phyloP scores from a whole-genome alignment of 2,113 vertebrate species.

The Saguinus imperator region DNA sequence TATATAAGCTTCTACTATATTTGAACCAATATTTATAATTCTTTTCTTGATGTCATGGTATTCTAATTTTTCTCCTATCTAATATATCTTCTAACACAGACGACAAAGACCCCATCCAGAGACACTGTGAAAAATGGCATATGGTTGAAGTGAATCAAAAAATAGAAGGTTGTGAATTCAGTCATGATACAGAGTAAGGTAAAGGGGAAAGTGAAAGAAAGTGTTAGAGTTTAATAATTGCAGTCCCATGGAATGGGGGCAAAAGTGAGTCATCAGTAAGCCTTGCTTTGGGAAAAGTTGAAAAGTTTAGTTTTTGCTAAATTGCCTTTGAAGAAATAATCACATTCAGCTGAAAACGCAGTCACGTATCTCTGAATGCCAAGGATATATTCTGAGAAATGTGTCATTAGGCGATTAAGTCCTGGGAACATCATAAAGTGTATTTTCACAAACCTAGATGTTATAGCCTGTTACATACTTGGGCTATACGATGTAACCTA shows the following conservation, averaged over 20 bases:
- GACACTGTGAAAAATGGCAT: not conserved
- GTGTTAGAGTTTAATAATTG: not conserved
- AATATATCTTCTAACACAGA: not conserved
- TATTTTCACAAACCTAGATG: not conserved
- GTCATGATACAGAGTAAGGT: not conserved
- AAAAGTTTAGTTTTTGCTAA: not conserved
- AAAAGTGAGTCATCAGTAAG: not conserved
- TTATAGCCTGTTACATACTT: not conserved
- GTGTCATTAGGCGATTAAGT: not conserved
- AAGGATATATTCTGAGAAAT: not conserved
- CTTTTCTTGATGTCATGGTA: not conserved
- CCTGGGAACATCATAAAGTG: not conserved
- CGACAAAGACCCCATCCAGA: not conserved
- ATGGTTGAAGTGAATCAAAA: not conserved
- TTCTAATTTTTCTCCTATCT: not conserved
- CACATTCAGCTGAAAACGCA: not conserved
- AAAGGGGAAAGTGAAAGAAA: not conserved
- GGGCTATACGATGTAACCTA: not conserved
- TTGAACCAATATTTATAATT: not conserved
- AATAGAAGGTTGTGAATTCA: not conserved
- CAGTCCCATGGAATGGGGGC: accelerated
- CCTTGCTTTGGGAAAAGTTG: not conserved
- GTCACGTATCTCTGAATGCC: not conserved
- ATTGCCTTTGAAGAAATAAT: not conserved
- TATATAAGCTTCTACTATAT: not conserved